Evolutionary conservation across 2,888 invertebrate genomes (phyloP).

Genomic region (Gerris lacustris): DNA sequence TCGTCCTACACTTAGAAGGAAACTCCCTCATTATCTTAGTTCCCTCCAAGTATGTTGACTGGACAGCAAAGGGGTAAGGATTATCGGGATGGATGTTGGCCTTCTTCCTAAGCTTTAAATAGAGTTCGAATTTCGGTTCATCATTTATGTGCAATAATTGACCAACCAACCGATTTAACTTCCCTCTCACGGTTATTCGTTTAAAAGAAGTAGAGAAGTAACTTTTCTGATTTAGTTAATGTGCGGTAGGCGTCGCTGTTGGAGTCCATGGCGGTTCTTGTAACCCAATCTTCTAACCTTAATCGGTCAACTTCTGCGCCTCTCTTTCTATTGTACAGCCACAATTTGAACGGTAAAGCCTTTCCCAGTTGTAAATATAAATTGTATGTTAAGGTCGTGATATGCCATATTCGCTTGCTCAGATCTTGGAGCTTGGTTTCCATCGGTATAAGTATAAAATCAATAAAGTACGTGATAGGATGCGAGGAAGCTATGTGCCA

Average conservation of each 20-base stretch:
- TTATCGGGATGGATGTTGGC: background rate
- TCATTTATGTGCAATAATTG: slow-evolving; percentile 12
- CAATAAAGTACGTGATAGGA: no score
- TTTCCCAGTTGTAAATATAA: background rate
- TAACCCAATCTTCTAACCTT: slow-evolving; percentile 11
- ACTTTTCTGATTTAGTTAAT: slow-evolving; percentile 12
- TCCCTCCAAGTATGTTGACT: slow-evolving; percentile 4
- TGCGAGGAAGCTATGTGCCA: no score
- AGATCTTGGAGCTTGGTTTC: no score
- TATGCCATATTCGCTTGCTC: no score
- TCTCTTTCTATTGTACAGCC: slow-evolving; percentile 20
- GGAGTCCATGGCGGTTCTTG: slow-evolving; percentile 7
- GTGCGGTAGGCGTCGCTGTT: slow-evolving; percentile 16
- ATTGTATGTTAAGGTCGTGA: no score
- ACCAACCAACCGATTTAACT: slow-evolving; percentile 13
- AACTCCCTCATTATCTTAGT: slow-evolving; percentile 13
- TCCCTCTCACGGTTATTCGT: slow-evolving; percentile 12
- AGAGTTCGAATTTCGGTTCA: background rate
- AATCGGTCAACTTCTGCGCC: slow-evolving; percentile 17
- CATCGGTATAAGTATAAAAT: no score
- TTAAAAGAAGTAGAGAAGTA: slow-evolving; percentile 12
- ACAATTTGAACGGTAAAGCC: slow-evolving; percentile 14
- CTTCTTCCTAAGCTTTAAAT: slow-evolving; percentile 5
- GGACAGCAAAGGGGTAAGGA: background rate
- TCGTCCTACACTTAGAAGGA: slow-evolving; percentile 9